A percentile compares a stretch with the other conserved stretches of the same genome.
Conservation (phyloP, 1,140 invertebrate species). For the Oryctes rhinoceros region DNA sequence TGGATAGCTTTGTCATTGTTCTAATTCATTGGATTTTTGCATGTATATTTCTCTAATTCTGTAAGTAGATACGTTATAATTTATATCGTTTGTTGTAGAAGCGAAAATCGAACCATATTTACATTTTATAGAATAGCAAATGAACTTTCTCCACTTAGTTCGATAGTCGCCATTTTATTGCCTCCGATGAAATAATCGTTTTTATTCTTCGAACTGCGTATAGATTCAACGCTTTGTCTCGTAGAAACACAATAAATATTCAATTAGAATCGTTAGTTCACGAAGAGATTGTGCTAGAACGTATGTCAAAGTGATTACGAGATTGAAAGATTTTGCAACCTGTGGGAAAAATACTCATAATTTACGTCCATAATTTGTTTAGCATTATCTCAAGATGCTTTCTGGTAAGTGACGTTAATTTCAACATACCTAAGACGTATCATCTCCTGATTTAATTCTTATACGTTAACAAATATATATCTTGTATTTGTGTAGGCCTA, state of each 20-base stretch:
- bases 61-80: conserved; percentile 45
- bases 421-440: no score
- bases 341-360: no score
- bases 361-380: no score
- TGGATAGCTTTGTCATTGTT: conserved; percentile 48
- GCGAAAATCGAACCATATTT: neutral
- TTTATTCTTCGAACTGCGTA: neutral
- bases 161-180: conserved; percentile 6
- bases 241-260: neutral
- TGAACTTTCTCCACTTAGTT: neutral
- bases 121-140: neutral
- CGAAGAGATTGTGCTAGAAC: neutral
- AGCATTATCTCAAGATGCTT: no score
- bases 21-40: conserved; percentile 47
- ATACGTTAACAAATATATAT: no score
- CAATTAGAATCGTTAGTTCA: neutral
- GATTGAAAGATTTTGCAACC: no score
- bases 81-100: neutral
- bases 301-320: neutral
- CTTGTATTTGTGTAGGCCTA: no score
- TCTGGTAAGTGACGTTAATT: no score
- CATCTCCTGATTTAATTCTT: no score
- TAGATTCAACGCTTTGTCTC: neutral
- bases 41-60: conserved; percentile 43
- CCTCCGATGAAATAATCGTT: neutral